Evolutionary conservation across 2,113 vertebrate species (phyloP), one percentile per base, ranked within the genome.

Genomic region (Chiloscyllium plagiosum): DNA sequence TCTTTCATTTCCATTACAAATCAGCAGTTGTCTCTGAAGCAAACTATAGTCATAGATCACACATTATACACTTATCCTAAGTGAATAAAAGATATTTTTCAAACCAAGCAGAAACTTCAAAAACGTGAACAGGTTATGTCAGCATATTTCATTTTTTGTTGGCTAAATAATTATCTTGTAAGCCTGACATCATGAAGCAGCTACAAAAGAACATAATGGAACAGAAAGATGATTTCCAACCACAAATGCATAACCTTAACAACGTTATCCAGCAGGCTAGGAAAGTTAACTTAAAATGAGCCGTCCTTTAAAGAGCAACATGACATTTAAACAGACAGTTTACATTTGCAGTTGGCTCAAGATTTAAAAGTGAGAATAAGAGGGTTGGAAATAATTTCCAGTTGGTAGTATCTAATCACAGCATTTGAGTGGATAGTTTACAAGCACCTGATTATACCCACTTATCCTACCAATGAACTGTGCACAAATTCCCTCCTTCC

Each of bases 1-100:
- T 47, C 85, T 47, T 47, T 90, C 52, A 90, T 90, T 90, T 90
- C 87, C 52, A 61, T 90, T 29, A 90, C 87, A 61, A 56, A 90
- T 65, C 52, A 90, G 52, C 87, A 90, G 50, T 52, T 61, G 52
- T 90, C 87, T 56, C 87, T 5, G 3, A 65, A 29, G 33, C 52
- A 83, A 83, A 83, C 80, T 83, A 42, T 61, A 33, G 52, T 65
- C 52, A 90, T 29, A 33, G 87, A n/a, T 65, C 29, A 33, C 52
- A 90, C 52, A 90, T 61, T 33, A 61, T 90, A 52, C 87, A 65
- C 22, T 90, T n/a, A 83, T 83, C 37, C 87, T 1, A 61, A 61
- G 52, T 90, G 26, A 65, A 90, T 87, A 87, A 33, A 90, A 83
- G 37, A 24, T 61, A 56, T 65, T 90, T 90, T 90, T 10, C 26